Base-by-base conservation (phyloP, 2,113 vertebrate genomes). In the Rhadina sibilatrix region DNA sequence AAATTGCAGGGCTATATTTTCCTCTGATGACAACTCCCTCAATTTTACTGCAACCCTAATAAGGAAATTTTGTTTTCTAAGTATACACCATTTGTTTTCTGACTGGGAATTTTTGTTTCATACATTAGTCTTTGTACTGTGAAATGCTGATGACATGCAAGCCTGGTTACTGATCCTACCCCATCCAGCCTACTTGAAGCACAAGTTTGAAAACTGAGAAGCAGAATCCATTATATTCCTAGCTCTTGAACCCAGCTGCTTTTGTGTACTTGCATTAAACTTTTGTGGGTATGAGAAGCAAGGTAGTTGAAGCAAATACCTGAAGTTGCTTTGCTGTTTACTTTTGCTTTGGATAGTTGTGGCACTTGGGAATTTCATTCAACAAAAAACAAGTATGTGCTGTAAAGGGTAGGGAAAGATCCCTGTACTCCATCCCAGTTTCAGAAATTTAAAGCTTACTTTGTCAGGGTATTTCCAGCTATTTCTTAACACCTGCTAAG, bases 1-100 rank as follows among this genome's bases (percentile, higher is more conserved):
- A 97, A 97, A 97, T 96, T 97, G 93, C 80, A 96, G 90, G 91
- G 56, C 90, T 97, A 12, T 69, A 61, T 97, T 97, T 96, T 95
- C 92, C 54, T 96, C 50, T 2, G 82, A 70, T 97, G 94, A 97
- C 96, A 97, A 35, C 81, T 93, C 90, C 64, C 63, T 96, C 76
- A 94, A n/a, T 95, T 97, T 95, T 93, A 78, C 95, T 74, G 71
- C 38, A 84, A 95, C 18, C 61, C 91, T 95, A 95, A 96, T 90
- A 96, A 96, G 87, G 91, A 97, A 94, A 94, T 97, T 82, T 71
- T 81, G 87, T 89, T 97, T 97, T 88, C 74, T 60, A 88, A 90
- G 85, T 83, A 75, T 88, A 96, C 69, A 54, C 12, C 44, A 46
- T 96, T 90, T 89, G 24, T 81, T 87, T 61, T 88, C 50, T 35